Percentiles rank a stretch among this genome's conserved stretches.
Evolutionary conservation across 2,113 vertebrate species (phyloP).

Genomic region (Plotosus lineatus): DNA sequence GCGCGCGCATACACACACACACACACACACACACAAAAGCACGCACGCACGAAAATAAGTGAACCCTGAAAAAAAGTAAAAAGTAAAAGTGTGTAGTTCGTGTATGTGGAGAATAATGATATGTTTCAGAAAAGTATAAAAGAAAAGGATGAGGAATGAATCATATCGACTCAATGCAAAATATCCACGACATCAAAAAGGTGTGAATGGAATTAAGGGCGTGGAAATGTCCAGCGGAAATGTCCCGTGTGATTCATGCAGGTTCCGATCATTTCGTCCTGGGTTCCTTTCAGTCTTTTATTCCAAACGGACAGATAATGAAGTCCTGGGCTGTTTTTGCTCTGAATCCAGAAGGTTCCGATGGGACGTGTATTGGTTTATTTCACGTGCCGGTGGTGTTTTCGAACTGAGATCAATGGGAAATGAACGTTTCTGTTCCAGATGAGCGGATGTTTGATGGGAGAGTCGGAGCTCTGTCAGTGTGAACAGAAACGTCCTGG

Average conservation of each 20-base stretch:
- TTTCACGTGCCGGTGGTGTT: background rate
- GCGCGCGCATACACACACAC: no score
- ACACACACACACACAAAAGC: no score
- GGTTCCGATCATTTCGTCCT: no score
- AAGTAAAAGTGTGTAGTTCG: background rate
- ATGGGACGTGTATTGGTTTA: background rate
- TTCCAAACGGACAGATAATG: no score
- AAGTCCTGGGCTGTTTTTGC: no score
- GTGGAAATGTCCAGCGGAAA: background rate
- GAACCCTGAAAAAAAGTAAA: no score
- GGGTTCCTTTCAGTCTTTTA: no score
- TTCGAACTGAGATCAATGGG: background rate
- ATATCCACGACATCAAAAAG: background rate
- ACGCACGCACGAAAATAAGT: background rate
- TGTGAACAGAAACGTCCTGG: conserved; percentile 28
- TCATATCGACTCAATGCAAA: background rate
- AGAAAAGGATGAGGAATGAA: no score
- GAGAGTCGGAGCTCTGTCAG: background rate
- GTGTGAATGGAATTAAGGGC: background rate
- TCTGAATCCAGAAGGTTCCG: no score
- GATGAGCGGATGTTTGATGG: background rate
- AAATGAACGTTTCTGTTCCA: background rate
- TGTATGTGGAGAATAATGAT: no score
- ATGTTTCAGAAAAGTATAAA: no score
- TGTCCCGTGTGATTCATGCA: background rate